A percentile compares a stretch with the other conserved stretches of the same genome.
Conservation (phyloP, 2,113 vertebrate species). For the Circaetus gallicus region DNA sequence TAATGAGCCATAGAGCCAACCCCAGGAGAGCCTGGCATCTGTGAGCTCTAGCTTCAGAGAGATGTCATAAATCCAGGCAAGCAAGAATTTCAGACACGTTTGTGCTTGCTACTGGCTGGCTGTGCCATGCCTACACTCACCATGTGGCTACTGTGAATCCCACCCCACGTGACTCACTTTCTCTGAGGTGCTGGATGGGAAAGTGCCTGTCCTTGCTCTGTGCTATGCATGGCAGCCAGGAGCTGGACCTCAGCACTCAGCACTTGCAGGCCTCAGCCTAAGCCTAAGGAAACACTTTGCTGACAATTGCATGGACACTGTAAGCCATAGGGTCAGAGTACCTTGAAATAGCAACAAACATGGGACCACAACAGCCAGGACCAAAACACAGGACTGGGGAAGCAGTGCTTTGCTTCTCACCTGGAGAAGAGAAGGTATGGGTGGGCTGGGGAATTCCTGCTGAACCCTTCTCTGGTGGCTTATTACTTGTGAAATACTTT, state of each 20-base stretch:
- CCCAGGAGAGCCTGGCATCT: neutral
- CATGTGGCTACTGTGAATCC: neutral
- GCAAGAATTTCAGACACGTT: neutral
- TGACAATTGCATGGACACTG: neutral
- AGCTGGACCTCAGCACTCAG: neutral
- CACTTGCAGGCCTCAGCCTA: neutral
- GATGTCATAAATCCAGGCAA: neutral
- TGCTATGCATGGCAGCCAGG: neutral
- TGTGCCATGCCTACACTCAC: neutral
- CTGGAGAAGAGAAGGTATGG: neutral
- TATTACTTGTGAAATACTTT: neutral
- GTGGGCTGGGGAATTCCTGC: neutral
- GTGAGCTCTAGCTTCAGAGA: neutral
- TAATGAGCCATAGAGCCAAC: neutral
- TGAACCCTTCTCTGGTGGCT: neutral
- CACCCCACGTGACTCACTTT: neutral
- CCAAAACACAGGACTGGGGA: neutral
- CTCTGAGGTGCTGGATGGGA: neutral
- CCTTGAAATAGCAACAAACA: neutral
- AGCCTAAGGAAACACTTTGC: neutral
- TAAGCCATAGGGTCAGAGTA: neutral
- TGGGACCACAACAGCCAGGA: neutral
- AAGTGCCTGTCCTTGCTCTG: neutral
- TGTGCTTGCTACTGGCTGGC: neutral
- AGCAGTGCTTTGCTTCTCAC: neutral